Evolutionary conservation across 2,888 invertebrate genomes (phyloP).

Genomic region (Argynnis bischoffii): DNA sequence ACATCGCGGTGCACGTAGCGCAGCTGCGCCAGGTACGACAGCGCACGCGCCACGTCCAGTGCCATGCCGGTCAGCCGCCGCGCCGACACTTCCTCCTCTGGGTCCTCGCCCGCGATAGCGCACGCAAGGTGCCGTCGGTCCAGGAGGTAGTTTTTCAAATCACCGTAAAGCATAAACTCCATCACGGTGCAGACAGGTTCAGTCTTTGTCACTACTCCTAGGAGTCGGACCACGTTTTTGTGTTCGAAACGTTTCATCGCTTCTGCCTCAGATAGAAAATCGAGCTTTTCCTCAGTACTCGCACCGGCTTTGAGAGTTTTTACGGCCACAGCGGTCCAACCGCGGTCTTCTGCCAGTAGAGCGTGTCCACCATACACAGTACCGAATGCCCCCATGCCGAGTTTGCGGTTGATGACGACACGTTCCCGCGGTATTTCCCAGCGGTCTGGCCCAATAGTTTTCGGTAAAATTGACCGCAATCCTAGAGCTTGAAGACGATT

Average conservation of each 20-base stretch:
- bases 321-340: slow-evolving; percentile 93
- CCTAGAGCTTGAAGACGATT: slow-evolving; percentile 60
- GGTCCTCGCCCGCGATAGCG: slow-evolving; percentile 85
- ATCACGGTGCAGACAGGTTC: slow-evolving; percentile 95
- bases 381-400: slow-evolving; percentile 96
- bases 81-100: slow-evolving; percentile 89
- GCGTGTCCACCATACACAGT: slow-evolving; percentile 96
- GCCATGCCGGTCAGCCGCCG: slow-evolving; percentile 92
- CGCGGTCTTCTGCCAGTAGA: slow-evolving; percentile 79
- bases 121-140: slow-evolving; percentile 92
- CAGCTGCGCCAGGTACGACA: slow-evolving; percentile 91
- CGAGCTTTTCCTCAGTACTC: slow-evolving; percentile 91
- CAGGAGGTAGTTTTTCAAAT: slow-evolving; percentile 93
- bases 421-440: slow-evolving; percentile 94
- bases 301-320: slow-evolving; percentile 94
- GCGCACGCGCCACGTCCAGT: slow-evolving; percentile 92
- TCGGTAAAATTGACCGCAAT: slow-evolving; percentile 57
- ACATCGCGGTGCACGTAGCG: slow-evolving; percentile 96
- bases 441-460: slow-evolving; percentile 84
- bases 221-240: slow-evolving; percentile 91
- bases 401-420: slow-evolving; percentile 91
- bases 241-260: slow-evolving; percentile 97
- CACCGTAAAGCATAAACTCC: slow-evolving; percentile 97
- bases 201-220: slow-evolving; percentile 92
- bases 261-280: slow-evolving; percentile 96